These are phyloP conservation scores for Danio rerio DNA, from an alignment of 2,113 vertebrate genomes.

Conservation along the genomic window GRCz12tu NC_133182.1:38183001-38183500, in stretches of 20 bases:
- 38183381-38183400: no score
- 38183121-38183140: background rate
- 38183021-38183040: background rate
- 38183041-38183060: constrained; percentile 8
- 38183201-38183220: background rate
- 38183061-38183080: background rate
- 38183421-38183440: no score
- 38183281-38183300: no score
- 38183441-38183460: no score
- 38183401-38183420: no score
- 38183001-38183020: background rate
- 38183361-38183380: no score
- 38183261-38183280: background rate
- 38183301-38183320: no score
- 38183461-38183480: no score
- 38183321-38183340: no score
- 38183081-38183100: constrained; percentile 2
- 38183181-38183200: background rate
- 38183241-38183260: background rate
- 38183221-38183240: background rate
- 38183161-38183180: background rate
- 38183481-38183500: no score
- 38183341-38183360: no score
- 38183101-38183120: constrained; percentile 13
- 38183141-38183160: background rate